These are phyloP conservation scores for Polyploca ridens DNA, from an alignment of 2,888 invertebrate genomes.

Conservation along the genomic window DNA sequence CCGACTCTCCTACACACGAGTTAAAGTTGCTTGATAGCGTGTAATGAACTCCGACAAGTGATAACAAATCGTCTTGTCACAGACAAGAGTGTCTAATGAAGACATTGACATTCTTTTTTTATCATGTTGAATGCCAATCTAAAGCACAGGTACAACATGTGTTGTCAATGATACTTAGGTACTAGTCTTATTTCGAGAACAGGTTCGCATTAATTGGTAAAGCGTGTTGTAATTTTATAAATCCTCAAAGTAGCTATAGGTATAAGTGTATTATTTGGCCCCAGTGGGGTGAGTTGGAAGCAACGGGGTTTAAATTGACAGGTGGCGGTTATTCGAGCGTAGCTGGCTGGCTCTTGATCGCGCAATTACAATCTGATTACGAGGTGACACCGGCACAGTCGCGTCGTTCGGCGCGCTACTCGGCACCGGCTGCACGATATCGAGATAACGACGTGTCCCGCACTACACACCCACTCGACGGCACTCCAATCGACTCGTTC, in stretches of 20 bases:
- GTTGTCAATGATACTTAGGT: background rate
- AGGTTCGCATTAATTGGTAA: background rate
- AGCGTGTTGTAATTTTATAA: background rate
- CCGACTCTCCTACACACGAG: background rate
- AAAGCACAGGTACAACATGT: background rate
- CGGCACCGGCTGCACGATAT: conserved; percentile 56
- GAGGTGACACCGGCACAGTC: conserved; percentile 48
- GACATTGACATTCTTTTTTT: conserved; percentile 1
- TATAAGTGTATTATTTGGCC: conserved; percentile 34
- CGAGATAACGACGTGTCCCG: conserved; percentile 75
- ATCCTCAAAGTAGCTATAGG: background rate
- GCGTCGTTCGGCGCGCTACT: conserved; percentile 13
- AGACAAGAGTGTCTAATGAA: conserved; percentile 11
- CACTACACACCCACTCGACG: conserved; percentile 66
- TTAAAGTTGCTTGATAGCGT: background rate
- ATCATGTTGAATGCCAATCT: background rate
- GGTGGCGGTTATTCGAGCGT: conserved; percentile 57
- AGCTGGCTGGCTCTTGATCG: conserved; percentile 55
- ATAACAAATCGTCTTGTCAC: conserved; percentile 5
- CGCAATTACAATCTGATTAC: conserved; percentile 76
- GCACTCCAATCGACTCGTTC: conserved; percentile 73
- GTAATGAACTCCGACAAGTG: background rate
- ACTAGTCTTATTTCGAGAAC: background rate
- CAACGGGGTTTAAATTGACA: conserved; percentile 60
- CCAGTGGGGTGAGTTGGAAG: conserved; percentile 21